phyloP scores from a whole-genome alignment of 2,888 invertebrate species.

The Epinotia ramella region DNA sequence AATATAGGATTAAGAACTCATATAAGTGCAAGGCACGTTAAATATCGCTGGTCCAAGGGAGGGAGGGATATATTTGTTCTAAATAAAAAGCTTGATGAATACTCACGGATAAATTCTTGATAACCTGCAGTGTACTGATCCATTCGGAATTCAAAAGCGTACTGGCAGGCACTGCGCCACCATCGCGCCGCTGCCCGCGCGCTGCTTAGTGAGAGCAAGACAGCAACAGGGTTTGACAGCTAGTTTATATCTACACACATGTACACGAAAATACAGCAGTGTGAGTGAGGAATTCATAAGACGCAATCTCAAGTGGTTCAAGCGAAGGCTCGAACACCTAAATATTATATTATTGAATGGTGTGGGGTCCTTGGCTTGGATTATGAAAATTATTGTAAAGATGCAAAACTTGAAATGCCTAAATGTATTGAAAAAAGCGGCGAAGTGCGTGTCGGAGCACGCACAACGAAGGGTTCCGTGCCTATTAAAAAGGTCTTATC shows the following conservation, averaged over 20 bases:
- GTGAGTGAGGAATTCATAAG: constrained; percentile 8
- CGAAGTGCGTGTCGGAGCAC: too few species aligned
- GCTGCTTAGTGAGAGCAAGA: background rate
- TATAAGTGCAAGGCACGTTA: too few species aligned
- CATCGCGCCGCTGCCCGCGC: constrained; percentile 3
- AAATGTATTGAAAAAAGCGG: background rate
- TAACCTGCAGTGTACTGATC: too few species aligned
- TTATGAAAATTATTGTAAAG: constrained; percentile 19
- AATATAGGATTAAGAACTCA: too few species aligned
- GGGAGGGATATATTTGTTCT: too few species aligned
- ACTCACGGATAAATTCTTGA: too few species aligned
- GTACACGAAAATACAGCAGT: background rate
- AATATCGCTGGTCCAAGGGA: too few species aligned
- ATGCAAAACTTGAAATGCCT: constrained; percentile 1
- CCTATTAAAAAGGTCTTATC: too few species aligned
- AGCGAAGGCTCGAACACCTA: background rate
- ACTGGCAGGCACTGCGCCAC: too few species aligned
- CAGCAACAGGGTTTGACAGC: background rate
- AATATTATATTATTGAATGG: background rate
- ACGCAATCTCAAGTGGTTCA: background rate
- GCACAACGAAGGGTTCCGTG: too few species aligned
- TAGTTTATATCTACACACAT: background rate
- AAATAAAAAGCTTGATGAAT: too few species aligned
- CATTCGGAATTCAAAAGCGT: background rate
- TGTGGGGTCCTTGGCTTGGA: background rate